Base-by-base conservation (phyloP, 2,797 vertebrate species). In the Lagorchestes hirsutus region DNA sequence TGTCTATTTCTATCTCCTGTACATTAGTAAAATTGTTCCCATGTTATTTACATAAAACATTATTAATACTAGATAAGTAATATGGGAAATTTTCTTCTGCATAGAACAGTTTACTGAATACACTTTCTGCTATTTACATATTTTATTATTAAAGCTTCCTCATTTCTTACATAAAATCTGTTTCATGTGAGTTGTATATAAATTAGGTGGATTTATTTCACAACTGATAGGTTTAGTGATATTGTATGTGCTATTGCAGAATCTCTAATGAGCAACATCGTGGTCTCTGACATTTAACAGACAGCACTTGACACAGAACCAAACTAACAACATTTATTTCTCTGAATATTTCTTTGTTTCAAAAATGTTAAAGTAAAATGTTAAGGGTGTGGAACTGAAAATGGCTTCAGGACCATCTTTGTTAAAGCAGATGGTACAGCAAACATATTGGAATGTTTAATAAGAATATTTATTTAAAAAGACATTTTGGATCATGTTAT, bases 331-430 rank as follows among this genome's bases (percentile, higher is more conserved):
- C 55, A 82, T 87, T 94, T 96, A 54, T 98, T 98, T 94, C 95
- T 98, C 97, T 96, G 95, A 97, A 94, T 24, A 1, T 96, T 94
- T 97, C 96, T 98, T 98, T 98, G 97, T 98, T 98, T 98, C 96
- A 95, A 97, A 98, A 97, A 97, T 74, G 96, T 57, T 95, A 91
- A 96, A 93, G n/a, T 55, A 97, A 96, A 97, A 95, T 96, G 96
- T 96, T 94, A 90, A 97, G 97, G 98, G 91, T 98, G 97, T 91
- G 18, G 97, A 98, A 94, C 93, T 97, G 97, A 98, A 97, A 98
- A 97, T 98, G 98, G 98, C 98, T 98, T 98, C 98, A 34, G 90
- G 98, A 97, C 96, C 98, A 92, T 96, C 97, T 98, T 94, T 94
- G 96, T 97, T 96, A 97, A 97, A 97, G 96, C 93, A 95, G 92